Base-by-base conservation (phyloP, 2,888 invertebrate genomes). In the Pseudolycoriella hygida region DNA sequence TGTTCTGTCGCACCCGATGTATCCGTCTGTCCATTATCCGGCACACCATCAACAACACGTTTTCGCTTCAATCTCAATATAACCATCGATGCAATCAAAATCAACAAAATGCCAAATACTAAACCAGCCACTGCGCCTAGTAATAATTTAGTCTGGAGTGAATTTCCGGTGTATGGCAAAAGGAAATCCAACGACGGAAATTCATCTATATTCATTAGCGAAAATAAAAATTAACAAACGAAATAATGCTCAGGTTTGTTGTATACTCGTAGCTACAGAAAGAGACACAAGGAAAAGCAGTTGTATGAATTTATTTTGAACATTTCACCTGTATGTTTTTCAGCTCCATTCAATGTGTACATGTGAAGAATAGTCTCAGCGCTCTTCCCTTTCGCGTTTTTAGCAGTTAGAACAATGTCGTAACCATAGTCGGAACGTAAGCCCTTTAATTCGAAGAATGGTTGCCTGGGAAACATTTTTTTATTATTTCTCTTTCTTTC, bases 271-370 rank as follows among this genome's bases (percentile, higher is more conserved):
- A 25, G n/a, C 25, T 6, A 8, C 8, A 25, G 25, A 25, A 25
- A 4, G 25, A 25, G 5, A 25, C 25, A 25, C 8, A 25, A 25
- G 4, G 25, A 4, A 25, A 25, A 25, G 25, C 4, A 25, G 8
- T 25, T 25, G 5, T 25, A 8, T 8, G 25, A 25, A 25, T 25
- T 25, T 8, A 25, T 25, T 25, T 25, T 25, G 8, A 25, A 34
- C 34, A 34, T 12, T 12, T 42, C 42, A 46, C 46, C 48, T 10
- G 48, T 48, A 41, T 48, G 48, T 40, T 48, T 48, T 31, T 48
- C 48, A 15, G 48, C 46, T 25, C 45, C 44, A 32, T 48, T 48
- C n/a, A 48, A 39, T 14, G 46, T 48, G 25, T 48, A 48, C 15
- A 45, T 40, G 12, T 43, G 47, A 19, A 43, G 41, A 10, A 46